Evolutionary conservation across 1,140 invertebrate genomes (phyloP), one percentile per base, ranked within the genome.

Genomic region (Plutomurus gul): DNA sequence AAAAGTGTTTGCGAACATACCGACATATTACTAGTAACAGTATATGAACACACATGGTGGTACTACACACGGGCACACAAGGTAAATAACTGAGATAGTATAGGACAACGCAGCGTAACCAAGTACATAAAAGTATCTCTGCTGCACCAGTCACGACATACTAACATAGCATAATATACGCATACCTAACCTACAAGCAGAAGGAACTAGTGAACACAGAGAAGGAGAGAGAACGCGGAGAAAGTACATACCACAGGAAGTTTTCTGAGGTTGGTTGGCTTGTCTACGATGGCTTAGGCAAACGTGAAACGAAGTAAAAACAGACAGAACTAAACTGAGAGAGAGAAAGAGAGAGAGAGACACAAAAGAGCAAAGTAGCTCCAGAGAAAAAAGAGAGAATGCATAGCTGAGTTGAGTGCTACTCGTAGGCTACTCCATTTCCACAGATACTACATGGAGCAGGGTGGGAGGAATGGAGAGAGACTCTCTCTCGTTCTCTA

Each of bases 321-420:
- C 56, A 65, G 4, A 65, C 7, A 30, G 16, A 30, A 65, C 16
- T 33, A 33, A 36, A 1, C 39, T 43, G 39, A 43, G 1, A 8
- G 39, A 43, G 39, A 43, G 39, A 4, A n/a, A 4, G 39, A 43
- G 39, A 43, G 39, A n/a, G 51, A 33, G 56, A 65, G 56, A 65
- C 56, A 65, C 56, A 65, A 65, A 65, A 65, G 56, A 65, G 56
- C 56, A 65, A 65, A 65, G 56, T 65, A 65, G 56, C 56, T 65
- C 16, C 25, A 30, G 56, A 30, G 27, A 65, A 27, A 65, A 65
- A 30, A 65, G 13, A 65, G 56, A 65, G 27, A 43, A 43, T 13
- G 39, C 39, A 43, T 43, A 8, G 39, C n/a, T 3, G 39, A 65
- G 56, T 65, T 65, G 56, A 65, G 56, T 43, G 39, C 1, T n/a